Percentiles rank a stretch among this genome's conserved stretches.
Conservation (phyloP, 1,140 invertebrate species). For the Ptiloglossa arizonensis region DNA sequence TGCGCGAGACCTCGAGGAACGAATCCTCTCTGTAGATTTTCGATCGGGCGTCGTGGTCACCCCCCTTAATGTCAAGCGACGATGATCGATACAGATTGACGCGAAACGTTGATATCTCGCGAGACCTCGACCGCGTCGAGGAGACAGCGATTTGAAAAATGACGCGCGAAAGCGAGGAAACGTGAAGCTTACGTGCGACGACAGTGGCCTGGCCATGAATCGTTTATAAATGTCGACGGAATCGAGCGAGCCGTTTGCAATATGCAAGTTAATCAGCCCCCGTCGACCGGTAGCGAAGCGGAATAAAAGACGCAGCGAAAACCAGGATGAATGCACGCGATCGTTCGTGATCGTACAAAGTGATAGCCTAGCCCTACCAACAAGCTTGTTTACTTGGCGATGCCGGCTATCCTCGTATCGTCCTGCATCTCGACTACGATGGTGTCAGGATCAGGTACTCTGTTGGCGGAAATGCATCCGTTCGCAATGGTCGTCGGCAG, state of each 20-base stretch:
- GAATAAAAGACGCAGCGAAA: slow-evolving; percentile 16
- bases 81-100: slow-evolving; percentile 1
- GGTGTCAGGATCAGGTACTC: slow-evolving; percentile 80
- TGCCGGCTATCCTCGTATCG: slow-evolving; percentile 78
- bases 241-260: neutral
- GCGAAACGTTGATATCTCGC: neutral
- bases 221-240: slow-evolving; percentile 26
- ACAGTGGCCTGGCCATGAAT: slow-evolving; percentile 16
- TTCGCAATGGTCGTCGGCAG: slow-evolving; percentile 79
- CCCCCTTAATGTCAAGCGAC: neutral
- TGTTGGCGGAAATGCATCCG: slow-evolving; percentile 79
- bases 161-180: neutral
- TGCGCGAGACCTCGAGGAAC: too few relatives aligned
- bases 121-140: neutral
- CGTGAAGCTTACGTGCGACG: neutral
- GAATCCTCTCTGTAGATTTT: too few relatives aligned
- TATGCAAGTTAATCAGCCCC: neutral
- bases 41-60: too few relatives aligned
- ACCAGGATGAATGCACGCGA: slow-evolving; percentile 45
- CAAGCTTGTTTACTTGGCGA: slow-evolving; percentile 81
- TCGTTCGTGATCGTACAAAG: slow-evolving; percentile 73
- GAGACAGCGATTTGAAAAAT: neutral
- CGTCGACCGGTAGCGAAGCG: slow-evolving; percentile 9
- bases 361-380: slow-evolving; percentile 81
- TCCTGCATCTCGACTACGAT: slow-evolving; percentile 81